Conservation (phyloP, 2,113 vertebrate species). For the Urocynchramus pylzowi region DNA sequence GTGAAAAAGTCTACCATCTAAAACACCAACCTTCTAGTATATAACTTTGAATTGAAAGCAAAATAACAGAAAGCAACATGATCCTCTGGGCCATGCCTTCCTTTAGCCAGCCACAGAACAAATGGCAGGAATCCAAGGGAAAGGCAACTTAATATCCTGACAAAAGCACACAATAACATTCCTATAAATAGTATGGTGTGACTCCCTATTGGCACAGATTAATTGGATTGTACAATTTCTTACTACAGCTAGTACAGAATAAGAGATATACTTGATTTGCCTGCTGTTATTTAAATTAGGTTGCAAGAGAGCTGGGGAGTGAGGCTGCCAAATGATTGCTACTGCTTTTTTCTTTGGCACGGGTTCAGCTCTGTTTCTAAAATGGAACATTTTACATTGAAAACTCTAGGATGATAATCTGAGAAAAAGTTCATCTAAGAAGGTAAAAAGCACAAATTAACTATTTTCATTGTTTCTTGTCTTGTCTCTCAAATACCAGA, state of each 20-base stretch:
- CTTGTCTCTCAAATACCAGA: not conserved
- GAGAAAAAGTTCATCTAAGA: not conserved
- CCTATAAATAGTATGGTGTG: not conserved
- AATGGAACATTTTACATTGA: not conserved
- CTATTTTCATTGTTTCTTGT: not conserved
- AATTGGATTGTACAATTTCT: not conserved
- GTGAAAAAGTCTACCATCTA: not conserved
- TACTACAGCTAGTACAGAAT: not conserved
- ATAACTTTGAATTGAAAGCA: not conserved
- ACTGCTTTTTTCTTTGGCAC: not conserved
- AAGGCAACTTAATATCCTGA: not conserved
- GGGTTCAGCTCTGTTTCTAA: not conserved
- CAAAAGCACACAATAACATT: not conserved
- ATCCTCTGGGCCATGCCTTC: not conserved
- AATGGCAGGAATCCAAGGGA: not conserved
- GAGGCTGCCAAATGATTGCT: not conserved
- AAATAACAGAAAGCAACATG: not conserved
- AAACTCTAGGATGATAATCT: not conserved
- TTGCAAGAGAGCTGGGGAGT: not conserved
- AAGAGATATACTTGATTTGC: not conserved
- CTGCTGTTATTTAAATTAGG: constrained; percentile 3
- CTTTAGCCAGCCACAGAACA: not conserved
- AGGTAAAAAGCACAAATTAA: not conserved
- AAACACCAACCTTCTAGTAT: not conserved
- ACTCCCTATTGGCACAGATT: not conserved